These are phyloP conservation scores for Neelides sp. DNA, from an alignment of 1,140 invertebrate species.

Conservation along the genomic window DNA sequence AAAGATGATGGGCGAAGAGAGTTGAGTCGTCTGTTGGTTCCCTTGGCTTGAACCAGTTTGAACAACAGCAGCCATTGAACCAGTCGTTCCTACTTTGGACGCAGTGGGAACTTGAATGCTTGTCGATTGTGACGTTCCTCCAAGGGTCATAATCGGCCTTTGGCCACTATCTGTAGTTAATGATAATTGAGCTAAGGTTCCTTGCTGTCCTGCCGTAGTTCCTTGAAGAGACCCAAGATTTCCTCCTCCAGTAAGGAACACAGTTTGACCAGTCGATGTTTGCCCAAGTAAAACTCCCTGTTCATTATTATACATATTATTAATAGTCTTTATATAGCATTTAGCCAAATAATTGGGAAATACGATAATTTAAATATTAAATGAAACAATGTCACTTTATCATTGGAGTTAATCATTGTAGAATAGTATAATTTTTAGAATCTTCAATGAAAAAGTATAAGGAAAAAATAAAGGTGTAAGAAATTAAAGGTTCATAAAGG, in stretches of 20 bases:
- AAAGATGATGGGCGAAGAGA: constrained; percentile 24
- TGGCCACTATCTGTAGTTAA: background rate
- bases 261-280: constrained; percentile 29
- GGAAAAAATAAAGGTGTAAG: too few relatives aligned
- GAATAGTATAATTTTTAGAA: background rate
- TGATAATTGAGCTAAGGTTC: background rate
- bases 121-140: background rate
- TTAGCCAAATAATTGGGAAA: background rate
- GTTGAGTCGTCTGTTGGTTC: constrained; percentile 4
- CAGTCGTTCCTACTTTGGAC: background rate
- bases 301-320: background rate
- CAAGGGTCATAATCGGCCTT: background rate
- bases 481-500: too few relatives aligned
- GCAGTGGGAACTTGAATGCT: background rate
- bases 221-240: constrained; percentile 8
- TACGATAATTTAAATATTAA: background rate
- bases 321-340: background rate
- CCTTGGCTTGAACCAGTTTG: background rate
- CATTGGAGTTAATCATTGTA: background rate
- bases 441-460: too few relatives aligned
- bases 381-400: background rate
- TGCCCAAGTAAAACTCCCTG: constrained; percentile 25
- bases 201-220: background rate
- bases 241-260: constrained; percentile 21
- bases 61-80: constrained; percentile 14